Evolutionary conservation across 2,797 vertebrate genomes (phyloP).

Genomic region (Ispidina lecontei): DNA sequence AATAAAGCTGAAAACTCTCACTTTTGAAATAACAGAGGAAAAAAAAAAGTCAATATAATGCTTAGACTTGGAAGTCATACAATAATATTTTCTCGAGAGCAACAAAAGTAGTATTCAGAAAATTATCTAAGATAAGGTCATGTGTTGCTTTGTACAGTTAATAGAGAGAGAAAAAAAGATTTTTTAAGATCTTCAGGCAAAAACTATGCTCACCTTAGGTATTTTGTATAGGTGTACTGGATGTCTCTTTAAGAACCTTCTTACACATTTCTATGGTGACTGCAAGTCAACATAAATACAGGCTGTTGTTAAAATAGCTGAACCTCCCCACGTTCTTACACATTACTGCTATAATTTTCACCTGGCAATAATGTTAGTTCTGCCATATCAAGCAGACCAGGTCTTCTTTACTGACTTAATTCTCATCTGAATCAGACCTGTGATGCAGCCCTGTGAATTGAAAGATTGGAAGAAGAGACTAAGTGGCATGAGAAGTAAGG

Average conservation of each 20-base stretch:
- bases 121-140: not conserved
- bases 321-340: not conserved
- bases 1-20: not conserved
- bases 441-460: not conserved
- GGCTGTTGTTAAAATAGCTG: not conserved
- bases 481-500: not conserved
- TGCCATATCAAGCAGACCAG: not conserved
- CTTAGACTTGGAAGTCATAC: not conserved
- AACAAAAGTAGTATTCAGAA: not conserved
- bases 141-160: not conserved
- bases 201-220: not conserved
- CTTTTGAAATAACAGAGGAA: not conserved
- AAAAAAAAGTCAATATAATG: not conserved
- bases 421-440: not conserved
- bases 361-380: not conserved
- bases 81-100: not conserved
- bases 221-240: not conserved
- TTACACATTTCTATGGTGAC: not conserved
- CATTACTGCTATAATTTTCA: not conserved
- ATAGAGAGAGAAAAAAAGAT: not conserved
- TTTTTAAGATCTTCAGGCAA: not conserved
- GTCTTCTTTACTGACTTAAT: not conserved
- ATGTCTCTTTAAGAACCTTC: not conserved
- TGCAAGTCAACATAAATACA: not conserved
- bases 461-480: fast-evolving